Base-by-base conservation (phyloP, 2,888 invertebrate species). In the Dromius quadrimaculatus region DNA sequence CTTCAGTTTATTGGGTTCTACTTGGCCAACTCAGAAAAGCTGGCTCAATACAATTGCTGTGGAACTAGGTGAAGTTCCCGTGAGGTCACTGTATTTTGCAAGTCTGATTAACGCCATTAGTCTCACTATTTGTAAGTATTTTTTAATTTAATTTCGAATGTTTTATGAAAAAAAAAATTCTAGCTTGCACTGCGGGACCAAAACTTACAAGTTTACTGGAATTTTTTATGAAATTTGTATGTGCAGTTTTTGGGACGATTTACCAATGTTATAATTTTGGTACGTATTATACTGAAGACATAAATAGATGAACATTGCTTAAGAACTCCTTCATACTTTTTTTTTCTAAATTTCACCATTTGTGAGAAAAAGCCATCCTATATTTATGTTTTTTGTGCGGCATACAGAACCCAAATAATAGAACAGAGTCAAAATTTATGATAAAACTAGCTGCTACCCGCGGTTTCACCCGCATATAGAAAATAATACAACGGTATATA, bases 111-210 rank as follows among this genome's bases (percentile, higher is more conserved):
- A 20, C 11, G 63, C 45, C 2, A 45, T 63, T 4, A 62, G 20
- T 22, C 23, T 62, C 11, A 15, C 23, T n/a, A 41, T 62, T 11
- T n/a, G 62, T 62, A 41, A 34, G 41, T 41, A 62, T 15, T 54
- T 11, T 54, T 23, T 28, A 5, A 5, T 6, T 32, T 9, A 32
- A n/a, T n/a, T n/a, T n/a, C n/a, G n/a, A n/a, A n/a, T n/a, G n/a
- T n/a, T n/a, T 47, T 47, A 1, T 22, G n/a, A 23, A 54, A 28
- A 15, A 32, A 32, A 38, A 15, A 41, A 41, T 43, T 61, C 3
- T 32, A 64, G 64, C 64, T 45, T 32, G 47, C 19, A 13, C 32
- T 45, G 47, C 32, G 8, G n/a, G 9, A 0, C 13, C 15, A 8
- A n/a, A 19, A 19, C 17, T 19, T 17, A 13, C 22, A 20, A 28